Conservation (phyloP, 1,140 invertebrate genomes). For the Protaetia brevitarsis region DNA sequence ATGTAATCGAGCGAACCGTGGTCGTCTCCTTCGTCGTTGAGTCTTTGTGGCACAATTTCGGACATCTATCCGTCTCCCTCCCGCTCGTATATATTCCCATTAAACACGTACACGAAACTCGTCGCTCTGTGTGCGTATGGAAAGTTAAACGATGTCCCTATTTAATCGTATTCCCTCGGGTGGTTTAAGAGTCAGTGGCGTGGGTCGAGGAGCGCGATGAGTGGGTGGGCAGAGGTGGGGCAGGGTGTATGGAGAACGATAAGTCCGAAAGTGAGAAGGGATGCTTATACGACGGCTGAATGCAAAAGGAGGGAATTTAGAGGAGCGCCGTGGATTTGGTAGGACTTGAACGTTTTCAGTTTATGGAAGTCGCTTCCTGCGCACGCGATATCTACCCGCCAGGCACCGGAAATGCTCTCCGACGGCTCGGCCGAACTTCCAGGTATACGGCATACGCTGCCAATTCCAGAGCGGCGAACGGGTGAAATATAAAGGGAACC, state of each 20-base stretch:
- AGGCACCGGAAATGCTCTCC: constrained; percentile 24
- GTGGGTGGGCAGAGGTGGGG: background rate
- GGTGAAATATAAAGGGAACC: constrained; percentile 1
- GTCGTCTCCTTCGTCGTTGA: background rate
- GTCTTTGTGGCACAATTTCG: constrained; percentile 13
- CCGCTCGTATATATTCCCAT: background rate
- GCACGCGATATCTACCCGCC: constrained; percentile 25
- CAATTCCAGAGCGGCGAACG: background rate
- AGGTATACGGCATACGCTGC: constrained; percentile 20
- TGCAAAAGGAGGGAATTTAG: constrained; percentile 36
- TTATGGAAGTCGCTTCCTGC: constrained; percentile 29
- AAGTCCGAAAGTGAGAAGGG: constrained; percentile 26
- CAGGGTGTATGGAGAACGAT: background rate
- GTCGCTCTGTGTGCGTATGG: background rate
- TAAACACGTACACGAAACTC: background rate
- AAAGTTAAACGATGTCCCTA: constrained; percentile 17
- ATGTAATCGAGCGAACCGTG: constrained; percentile 7
- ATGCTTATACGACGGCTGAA: constrained; percentile 31
- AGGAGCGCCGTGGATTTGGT: constrained; percentile 28
- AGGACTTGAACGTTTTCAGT: constrained; percentile 30
- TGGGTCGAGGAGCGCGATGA: background rate
- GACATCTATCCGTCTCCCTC: background rate
- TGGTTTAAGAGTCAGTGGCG: constrained; percentile 10
- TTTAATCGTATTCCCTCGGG: constrained; percentile 20
- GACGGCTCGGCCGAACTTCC: constrained; percentile 13